Conservation (phyloP, 2,888 invertebrate genomes). For the Scaptodrosophila latifasciaeformis region DNA sequence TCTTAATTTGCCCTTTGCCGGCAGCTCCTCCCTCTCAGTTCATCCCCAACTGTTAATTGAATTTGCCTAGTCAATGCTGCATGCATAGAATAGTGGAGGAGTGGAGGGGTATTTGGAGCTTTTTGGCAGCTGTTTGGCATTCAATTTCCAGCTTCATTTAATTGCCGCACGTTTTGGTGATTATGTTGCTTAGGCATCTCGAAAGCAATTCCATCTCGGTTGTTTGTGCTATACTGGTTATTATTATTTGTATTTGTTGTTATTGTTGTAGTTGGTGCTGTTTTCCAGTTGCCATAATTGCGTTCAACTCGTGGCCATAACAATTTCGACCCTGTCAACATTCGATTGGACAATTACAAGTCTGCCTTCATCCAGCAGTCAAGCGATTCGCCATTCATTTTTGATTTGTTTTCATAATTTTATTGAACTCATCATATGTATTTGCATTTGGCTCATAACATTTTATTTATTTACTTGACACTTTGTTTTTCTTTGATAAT, state of each 20-base stretch:
- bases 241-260: no score
- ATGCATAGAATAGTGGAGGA: no score
- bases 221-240: no score
- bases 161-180: slow-evolving; percentile 64
- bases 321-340: neutral
- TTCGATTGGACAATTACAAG: no score
- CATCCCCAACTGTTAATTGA: slow-evolving; percentile 46
- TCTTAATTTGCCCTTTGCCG: slow-evolving; percentile 3
- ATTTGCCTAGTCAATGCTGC: slow-evolving; percentile 8
- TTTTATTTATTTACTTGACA: no score
- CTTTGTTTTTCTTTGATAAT: no score
- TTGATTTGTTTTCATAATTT: no score
- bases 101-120: no score
- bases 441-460: no score
- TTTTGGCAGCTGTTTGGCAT: slow-evolving; percentile 3
- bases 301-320: slow-evolving; percentile 13
- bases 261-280: neutral
- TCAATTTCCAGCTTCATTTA: slow-evolving; percentile 54
- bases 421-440: no score
- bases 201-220: slow-evolving; percentile 1
- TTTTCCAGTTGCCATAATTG: slow-evolving; percentile 45
- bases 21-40: neutral
- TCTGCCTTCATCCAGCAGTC: no score
- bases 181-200: slow-evolving; percentile 59
- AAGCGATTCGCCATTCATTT: no score